A percentile compares a stretch with the other conserved stretches of the same genome.
Conservation (phyloP, 2,113 vertebrate species). For the Rhineura floridana region DNA sequence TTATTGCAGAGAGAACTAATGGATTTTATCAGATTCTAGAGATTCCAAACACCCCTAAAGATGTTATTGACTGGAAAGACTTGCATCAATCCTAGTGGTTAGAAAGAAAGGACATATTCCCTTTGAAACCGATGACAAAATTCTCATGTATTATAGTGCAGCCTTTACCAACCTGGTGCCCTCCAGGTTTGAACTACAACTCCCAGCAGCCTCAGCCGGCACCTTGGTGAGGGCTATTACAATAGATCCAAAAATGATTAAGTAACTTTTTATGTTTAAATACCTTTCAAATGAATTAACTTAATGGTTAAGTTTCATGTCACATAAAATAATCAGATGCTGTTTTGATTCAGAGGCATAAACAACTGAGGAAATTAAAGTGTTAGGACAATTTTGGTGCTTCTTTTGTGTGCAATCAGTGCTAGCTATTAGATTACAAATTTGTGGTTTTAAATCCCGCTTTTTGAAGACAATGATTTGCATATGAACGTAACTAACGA, state of each 20-base stretch:
- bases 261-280: conserved; percentile 7
- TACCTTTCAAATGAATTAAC: conserved; percentile 6
- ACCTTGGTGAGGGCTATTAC: too few species aligned
- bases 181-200: too few species aligned
- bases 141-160: too few species aligned
- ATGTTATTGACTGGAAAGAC: background rate
- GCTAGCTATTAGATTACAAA: conserved; percentile 24
- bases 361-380: conserved; percentile 42
- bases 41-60: background rate
- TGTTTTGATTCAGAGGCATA: conserved; percentile 22
- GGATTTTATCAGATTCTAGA: background rate
- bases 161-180: too few species aligned
- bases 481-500: conserved; percentile 33
- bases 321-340: conserved; percentile 15
- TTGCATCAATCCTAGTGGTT: background rate
- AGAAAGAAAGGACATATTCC: background rate
- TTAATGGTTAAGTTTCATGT: background rate
- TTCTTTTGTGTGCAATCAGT: conserved; percentile 40
- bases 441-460: conserved; percentile 20
- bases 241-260: conserved; percentile 13
- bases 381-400: conserved; percentile 15
- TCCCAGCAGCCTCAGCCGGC: too few species aligned
- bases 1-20: too few species aligned
- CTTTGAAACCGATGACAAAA: background rate
- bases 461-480: conserved; percentile 29